Evolutionary conservation across 2,888 invertebrate genomes (phyloP).

Genomic region (Pandemis cinnamomeana): DNA sequence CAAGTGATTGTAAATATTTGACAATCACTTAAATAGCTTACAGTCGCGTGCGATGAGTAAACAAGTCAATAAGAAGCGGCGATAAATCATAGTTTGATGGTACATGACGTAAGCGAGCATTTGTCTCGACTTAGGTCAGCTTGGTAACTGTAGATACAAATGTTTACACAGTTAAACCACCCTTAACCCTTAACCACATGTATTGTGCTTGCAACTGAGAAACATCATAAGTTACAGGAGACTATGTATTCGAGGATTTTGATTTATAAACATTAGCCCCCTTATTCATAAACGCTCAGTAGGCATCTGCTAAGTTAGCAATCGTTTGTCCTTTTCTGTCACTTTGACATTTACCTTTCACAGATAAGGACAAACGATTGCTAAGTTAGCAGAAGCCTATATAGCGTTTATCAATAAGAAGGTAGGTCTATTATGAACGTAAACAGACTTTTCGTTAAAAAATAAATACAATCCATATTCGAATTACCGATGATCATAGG

Average conservation of each 20-base stretch:
- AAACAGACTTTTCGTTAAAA: too few relatives aligned
- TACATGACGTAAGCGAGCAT: slow-evolving; percentile 30
- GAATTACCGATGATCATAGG: too few relatives aligned
- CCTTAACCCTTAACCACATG: background rate
- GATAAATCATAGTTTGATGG: slow-evolving; percentile 26
- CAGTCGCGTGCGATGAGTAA: slow-evolving; percentile 20
- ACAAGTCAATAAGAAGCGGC: slow-evolving; percentile 28
- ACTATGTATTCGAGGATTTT: background rate
- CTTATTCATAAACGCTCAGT: too few relatives aligned
- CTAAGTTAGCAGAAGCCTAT: too few relatives aligned
- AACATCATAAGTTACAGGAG: background rate
- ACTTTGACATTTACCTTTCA: too few relatives aligned
- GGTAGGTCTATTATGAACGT: too few relatives aligned
- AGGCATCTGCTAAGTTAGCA: too few relatives aligned
- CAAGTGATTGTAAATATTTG: slow-evolving; percentile 31
- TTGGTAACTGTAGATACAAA: background rate
- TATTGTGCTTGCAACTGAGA: background rate
- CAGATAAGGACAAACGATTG: too few relatives aligned
- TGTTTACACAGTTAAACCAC: background rate
- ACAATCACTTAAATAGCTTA: slow-evolving; percentile 29
- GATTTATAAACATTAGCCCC: too few relatives aligned
- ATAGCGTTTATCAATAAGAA: too few relatives aligned
- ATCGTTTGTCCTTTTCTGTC: too few relatives aligned
- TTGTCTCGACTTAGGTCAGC: slow-evolving; percentile 7
- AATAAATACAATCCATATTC: too few relatives aligned